Evolutionary conservation across 1,140 invertebrate species (phyloP).

Genomic region (Amyelois transitella): DNA sequence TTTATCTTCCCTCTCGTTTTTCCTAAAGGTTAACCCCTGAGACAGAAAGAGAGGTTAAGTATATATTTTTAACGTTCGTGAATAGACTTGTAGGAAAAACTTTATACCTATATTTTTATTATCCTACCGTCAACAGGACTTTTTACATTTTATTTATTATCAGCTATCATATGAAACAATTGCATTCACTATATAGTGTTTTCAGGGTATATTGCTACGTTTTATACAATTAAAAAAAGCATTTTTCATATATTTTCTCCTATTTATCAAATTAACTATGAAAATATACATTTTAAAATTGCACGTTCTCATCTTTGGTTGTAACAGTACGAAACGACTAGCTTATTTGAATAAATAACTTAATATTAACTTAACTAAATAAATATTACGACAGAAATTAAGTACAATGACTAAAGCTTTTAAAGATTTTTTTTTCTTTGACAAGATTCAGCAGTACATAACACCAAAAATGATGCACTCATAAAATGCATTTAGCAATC

Average conservation of each 20-base stretch:
- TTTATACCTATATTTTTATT: not conserved
- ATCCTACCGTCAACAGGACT: not conserved
- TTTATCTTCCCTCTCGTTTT: too few species aligned
- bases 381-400: not conserved
- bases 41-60: too few species aligned
- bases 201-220: not conserved
- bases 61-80: too few species aligned
- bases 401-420: not conserved
- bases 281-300: not conserved
- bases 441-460: not conserved
- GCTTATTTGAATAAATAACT: not conserved
- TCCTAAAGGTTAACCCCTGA: too few species aligned
- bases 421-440: not conserved
- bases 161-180: not conserved
- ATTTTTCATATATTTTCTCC: not conserved
- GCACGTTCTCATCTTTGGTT: not conserved
- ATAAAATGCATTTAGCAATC: constrained; percentile 16
- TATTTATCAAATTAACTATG: not conserved
- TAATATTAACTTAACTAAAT: not conserved
- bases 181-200: not conserved
- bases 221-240: not conserved
- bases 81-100: not conserved
- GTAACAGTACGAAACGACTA: not conserved
- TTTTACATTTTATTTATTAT: not conserved
- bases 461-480: not conserved